Percentiles rank a stretch among this genome's conserved stretches.
Evolutionary conservation across 2,797 vertebrate genomes (phyloP).

Genomic region (Spondyliosoma cantharus): DNA sequence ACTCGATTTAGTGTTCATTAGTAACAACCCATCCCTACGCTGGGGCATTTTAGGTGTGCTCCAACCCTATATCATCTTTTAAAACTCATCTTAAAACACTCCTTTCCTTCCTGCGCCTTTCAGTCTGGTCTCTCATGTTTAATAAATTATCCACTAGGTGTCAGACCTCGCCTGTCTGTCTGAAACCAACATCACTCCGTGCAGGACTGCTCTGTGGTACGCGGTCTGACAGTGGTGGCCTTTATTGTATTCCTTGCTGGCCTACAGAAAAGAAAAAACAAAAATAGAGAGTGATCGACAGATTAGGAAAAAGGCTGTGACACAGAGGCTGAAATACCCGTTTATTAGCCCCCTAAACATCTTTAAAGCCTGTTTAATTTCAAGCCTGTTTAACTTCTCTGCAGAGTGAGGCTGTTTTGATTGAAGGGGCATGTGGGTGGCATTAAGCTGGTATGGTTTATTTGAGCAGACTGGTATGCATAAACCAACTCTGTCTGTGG

Average conservation of each 20-base stretch:
- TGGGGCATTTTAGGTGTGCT: no score
- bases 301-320: conserved; percentile 42
- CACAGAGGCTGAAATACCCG: conserved; percentile 36
- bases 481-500: conserved; percentile 56
- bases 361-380: conserved; percentile 48
- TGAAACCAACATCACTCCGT: background rate
- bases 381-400: conserved; percentile 44
- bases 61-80: no score
- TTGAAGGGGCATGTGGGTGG: conserved; percentile 58
- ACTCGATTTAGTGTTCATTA: background rate
- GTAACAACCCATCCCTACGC: background rate
- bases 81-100: no score
- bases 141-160: conserved; percentile 71
- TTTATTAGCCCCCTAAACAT: conserved; percentile 50
- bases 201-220: background rate
- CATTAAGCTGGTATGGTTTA: conserved; percentile 68
- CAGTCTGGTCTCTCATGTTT: no score
- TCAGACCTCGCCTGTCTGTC: conserved; percentile 53
- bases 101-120: no score
- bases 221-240: conserved; percentile 12
- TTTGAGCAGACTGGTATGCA: conserved; percentile 60
- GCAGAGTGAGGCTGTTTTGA: conserved; percentile 45
- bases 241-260: conserved; percentile 2
- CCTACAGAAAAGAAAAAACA: conserved; percentile 38
- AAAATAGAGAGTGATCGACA: conserved; percentile 33